Percentiles rank a stretch among this genome's conserved stretches.
Conservation (phyloP, 2,888 invertebrate species). For the Orgyia antiqua region DNA sequence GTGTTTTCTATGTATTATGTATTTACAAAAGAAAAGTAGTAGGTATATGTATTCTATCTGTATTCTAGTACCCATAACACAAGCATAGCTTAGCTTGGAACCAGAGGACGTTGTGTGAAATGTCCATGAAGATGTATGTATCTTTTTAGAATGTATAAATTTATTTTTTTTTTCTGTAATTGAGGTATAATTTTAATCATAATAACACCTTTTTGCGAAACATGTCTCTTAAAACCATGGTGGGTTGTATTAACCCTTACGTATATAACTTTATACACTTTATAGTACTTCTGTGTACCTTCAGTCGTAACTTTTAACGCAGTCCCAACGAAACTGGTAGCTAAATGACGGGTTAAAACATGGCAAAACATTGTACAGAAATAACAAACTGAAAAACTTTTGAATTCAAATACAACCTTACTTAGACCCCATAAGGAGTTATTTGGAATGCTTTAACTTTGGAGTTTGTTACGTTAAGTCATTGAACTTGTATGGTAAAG, state of each 20-base stretch:
- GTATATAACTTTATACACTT: constrained; percentile 21
- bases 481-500: constrained; percentile 22
- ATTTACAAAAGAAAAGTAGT: too few species aligned
- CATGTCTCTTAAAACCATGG: too few species aligned
- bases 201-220: too few species aligned
- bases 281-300: constrained; percentile 24
- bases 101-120: too few species aligned
- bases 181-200: too few species aligned
- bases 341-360: constrained; percentile 38
- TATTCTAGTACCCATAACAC: too few species aligned
- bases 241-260: constrained; percentile 12
- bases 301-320: constrained; percentile 37
- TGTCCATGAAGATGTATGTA: too few species aligned
- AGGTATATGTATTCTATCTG: too few species aligned
- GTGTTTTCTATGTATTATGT: too few species aligned
- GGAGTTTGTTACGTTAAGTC: not conserved
- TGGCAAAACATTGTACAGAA: constrained; percentile 40
- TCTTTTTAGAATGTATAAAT: too few species aligned
- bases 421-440: constrained; percentile 13
- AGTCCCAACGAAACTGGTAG: constrained; percentile 41
- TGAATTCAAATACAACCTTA: constrained; percentile 21
- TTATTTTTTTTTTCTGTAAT: too few species aligned
- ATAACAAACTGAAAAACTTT: constrained; percentile 25
- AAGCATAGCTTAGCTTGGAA: too few species aligned
- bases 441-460: constrained; percentile 21